A percentile compares a stretch with the other conserved stretches of the same genome.
Evolutionary conservation across 2,797 vertebrate genomes (phyloP).

Genomic region (Muraenolepis orangiensis): DNA sequence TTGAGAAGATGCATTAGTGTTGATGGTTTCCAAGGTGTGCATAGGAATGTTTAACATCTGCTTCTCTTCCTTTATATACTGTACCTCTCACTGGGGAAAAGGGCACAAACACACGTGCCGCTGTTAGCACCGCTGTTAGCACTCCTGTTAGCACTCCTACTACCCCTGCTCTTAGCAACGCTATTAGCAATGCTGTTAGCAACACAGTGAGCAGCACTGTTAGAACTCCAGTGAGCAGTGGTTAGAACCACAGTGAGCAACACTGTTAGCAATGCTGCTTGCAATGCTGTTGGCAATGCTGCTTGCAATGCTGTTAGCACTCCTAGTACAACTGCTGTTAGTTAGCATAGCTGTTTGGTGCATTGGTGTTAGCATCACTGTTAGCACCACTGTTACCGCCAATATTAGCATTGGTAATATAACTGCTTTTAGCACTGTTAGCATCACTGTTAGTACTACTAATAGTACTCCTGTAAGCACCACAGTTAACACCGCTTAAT

Average conservation of each 20-base stretch:
- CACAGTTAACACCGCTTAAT: background rate
- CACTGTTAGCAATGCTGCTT: background rate
- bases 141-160: constrained; percentile 17
- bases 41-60: constrained; percentile 53
- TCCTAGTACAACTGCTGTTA: background rate
- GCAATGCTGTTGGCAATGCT: background rate
- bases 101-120: constrained; percentile 53
- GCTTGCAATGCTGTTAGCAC: background rate
- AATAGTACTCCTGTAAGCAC: background rate
- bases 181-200: background rate
- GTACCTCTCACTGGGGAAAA: constrained; percentile 42
- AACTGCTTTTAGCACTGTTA: background rate
- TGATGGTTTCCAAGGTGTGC: constrained; percentile 17
- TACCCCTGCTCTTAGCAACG: background rate
- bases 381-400: background rate
- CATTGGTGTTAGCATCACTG: background rate
- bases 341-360: background rate
- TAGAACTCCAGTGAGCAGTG: background rate
- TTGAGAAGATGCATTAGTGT: background rate
- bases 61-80: constrained; percentile 35
- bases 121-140: constrained; percentile 39
- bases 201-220: background rate
- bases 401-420: background rate
- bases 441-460: background rate
- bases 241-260: background rate